A percentile compares a stretch with the other conserved stretches of the same genome.
phyloP scores from a whole-genome alignment of 1,140 invertebrate genomes.

The Stegodyphus dumicola region DNA sequence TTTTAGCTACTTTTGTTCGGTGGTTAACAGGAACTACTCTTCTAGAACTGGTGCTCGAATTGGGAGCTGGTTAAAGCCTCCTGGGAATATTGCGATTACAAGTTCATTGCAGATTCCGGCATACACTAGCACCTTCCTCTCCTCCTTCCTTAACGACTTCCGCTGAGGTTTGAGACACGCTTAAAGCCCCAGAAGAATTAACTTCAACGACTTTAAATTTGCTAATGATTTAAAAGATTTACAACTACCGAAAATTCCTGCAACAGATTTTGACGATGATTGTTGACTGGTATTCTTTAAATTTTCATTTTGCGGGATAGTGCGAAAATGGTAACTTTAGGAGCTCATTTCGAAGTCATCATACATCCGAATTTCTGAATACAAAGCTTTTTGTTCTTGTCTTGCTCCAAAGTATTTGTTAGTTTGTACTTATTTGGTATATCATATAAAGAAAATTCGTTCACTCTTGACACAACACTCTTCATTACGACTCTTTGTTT shows the following conservation, averaged over 20 bases:
- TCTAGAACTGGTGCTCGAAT: neutral
- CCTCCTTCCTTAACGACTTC: neutral
- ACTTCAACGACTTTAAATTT: neutral
- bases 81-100: constrained; percentile 4
- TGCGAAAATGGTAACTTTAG: too few relatives aligned
- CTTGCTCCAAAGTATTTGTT: too few relatives aligned
- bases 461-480: too few relatives aligned
- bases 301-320: neutral
- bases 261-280: too few relatives aligned
- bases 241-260: neutral
- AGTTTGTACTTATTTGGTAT: too few relatives aligned
- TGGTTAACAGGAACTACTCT: too few relatives aligned
- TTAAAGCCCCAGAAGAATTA: neutral
- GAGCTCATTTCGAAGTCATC: too few relatives aligned
- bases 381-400: too few relatives aligned
- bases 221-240: constrained; percentile 2
- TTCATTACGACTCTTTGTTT: too few relatives aligned
- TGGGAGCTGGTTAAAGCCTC: constrained; percentile 1
- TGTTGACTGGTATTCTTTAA: neutral
- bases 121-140: neutral
- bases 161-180: neutral
- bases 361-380: too few relatives aligned
- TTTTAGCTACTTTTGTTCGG: too few relatives aligned
- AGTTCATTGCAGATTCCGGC: neutral
- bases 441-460: too few relatives aligned